Conservation (phyloP, 1,140 invertebrate species). For the Sogatella furcifera region DNA sequence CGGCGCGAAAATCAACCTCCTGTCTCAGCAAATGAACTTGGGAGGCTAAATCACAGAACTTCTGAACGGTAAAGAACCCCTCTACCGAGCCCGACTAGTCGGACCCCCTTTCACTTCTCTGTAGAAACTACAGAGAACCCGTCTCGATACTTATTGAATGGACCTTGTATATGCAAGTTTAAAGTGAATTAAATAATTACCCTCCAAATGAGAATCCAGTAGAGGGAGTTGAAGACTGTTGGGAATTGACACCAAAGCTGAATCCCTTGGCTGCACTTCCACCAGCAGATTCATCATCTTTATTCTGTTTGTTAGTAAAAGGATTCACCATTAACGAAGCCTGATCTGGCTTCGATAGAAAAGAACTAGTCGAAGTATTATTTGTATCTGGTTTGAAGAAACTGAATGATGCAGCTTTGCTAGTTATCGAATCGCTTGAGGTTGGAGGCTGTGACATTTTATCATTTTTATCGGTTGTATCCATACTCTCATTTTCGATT, state of each 20-base stretch:
- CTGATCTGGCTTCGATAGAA: slow-evolving; percentile 8
- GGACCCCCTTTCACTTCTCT: too few relatives aligned
- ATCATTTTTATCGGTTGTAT: slow-evolving; percentile 12
- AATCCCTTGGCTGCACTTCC: too few relatives aligned
- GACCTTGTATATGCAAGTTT: too few relatives aligned
- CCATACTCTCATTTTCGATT: slow-evolving; percentile 36
- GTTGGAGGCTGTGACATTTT: slow-evolving; percentile 19
- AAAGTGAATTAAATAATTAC: background rate
- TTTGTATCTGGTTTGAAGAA: slow-evolving; percentile 9
- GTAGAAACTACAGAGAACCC: too few relatives aligned
- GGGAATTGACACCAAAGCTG: background rate
- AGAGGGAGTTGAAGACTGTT: background rate
- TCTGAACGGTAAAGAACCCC: too few relatives aligned
- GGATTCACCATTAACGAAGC: slow-evolving; percentile 10
- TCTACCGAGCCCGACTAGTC: too few relatives aligned
- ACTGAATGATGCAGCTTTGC: slow-evolving; percentile 3
- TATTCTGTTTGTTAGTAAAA: background rate
- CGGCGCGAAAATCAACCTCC: too few relatives aligned
- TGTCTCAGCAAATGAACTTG: too few relatives aligned
- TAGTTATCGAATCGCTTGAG: slow-evolving; percentile 2
- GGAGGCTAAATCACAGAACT: too few relatives aligned
- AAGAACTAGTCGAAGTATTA: slow-evolving; percentile 17
- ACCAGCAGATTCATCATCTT: background rate
- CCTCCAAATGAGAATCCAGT: slow-evolving; percentile 35
- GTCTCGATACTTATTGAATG: too few relatives aligned